Conservation (phyloP, 2,797 vertebrate species). For the Kryptopterus vitreolus region DNA sequence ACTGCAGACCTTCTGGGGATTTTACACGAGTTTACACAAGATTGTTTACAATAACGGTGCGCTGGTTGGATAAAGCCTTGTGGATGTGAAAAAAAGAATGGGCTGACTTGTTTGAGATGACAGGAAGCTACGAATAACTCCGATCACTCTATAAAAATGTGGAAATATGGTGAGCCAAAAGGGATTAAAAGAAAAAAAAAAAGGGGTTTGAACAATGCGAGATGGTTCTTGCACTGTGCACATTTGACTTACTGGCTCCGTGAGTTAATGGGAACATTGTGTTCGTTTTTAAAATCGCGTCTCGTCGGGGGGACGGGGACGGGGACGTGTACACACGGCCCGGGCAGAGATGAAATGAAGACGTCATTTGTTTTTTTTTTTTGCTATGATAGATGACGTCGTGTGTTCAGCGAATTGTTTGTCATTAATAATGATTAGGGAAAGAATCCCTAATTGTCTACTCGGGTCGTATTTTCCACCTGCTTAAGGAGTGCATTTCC, state of each 20-base stretch:
- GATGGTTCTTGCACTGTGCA: neutral
- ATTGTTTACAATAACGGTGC: no score
- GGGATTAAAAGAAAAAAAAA: neutral
- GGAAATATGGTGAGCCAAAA: neutral
- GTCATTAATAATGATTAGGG: conserved; percentile 67
- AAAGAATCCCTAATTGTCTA: conserved; percentile 50
- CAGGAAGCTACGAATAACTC: neutral
- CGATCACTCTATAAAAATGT: neutral
- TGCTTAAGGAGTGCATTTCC: conserved; percentile 68
- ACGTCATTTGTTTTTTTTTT: neutral
- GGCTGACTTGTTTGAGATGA: neutral
- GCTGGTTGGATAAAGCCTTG: no score
- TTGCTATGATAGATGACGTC: conserved; percentile 55
- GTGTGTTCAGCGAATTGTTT: conserved; percentile 42
- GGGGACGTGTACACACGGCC: no score
- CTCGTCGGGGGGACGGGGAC: neutral
- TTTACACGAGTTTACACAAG: neutral
- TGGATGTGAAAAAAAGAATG: no score
- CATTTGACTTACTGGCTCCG: neutral
- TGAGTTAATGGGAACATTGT: neutral
- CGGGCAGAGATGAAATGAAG: neutral
- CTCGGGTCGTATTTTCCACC: conserved; percentile 47
- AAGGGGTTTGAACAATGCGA: neutral
- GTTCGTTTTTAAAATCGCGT: neutral
- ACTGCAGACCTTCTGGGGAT: neutral